phyloP scores from a whole-genome alignment of 1,140 invertebrate genomes.

The Catajapyx aquilonaris region DNA sequence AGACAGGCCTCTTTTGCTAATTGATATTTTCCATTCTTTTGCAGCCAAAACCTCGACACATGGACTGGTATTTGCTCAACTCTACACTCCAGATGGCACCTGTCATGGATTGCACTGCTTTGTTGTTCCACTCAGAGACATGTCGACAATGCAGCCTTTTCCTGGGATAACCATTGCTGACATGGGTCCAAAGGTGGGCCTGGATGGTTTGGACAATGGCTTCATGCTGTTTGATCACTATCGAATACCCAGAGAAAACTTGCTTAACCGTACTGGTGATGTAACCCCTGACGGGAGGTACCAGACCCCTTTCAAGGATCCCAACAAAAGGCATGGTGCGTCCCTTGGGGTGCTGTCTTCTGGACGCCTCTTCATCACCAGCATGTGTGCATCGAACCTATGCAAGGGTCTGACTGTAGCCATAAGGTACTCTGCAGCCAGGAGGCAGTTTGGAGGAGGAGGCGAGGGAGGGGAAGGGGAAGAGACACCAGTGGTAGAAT shows the following conservation, averaged over 20 bases:
- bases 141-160: constrained; percentile 39
- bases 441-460: constrained; percentile 67
- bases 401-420: constrained; percentile 59
- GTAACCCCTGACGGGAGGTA: constrained; percentile 68
- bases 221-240: constrained; percentile 76
- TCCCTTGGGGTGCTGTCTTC: constrained; percentile 66
- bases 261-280: constrained; percentile 72
- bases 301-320: constrained; percentile 48
- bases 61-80: constrained; percentile 70
- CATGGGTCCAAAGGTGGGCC: constrained; percentile 58
- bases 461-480: constrained; percentile 22
- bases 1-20: too few species aligned
- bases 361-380: constrained; percentile 51
- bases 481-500: constrained; percentile 73
- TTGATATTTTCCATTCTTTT: constrained; percentile 16
- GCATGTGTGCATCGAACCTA: constrained; percentile 45
- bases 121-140: constrained; percentile 53
- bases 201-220: constrained; percentile 67
- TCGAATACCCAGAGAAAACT: constrained; percentile 50
- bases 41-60: constrained; percentile 65
- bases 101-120: constrained; percentile 63
- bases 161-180: constrained; percentile 58
- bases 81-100: constrained; percentile 48
- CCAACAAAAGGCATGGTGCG: constrained; percentile 48
- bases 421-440: constrained; percentile 67